Conservation (phyloP, 2,888 invertebrate genomes). For the Rhingia rostrata region DNA sequence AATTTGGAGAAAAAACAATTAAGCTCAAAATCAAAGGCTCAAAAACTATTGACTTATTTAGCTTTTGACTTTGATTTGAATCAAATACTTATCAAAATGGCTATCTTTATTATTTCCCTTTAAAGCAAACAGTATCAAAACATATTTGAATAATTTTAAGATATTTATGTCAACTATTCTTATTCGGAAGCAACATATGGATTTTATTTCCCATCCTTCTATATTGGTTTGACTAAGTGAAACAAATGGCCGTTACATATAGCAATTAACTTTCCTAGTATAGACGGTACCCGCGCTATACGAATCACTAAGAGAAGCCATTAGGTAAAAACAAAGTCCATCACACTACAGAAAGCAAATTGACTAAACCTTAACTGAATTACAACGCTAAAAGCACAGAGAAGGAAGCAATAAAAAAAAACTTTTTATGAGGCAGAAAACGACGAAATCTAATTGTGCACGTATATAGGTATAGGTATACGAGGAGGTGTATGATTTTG, state of each 20-base stretch:
- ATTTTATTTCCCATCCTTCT: background rate
- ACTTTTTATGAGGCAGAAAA: slow-evolving; percentile 64
- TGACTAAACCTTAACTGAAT: slow-evolving; percentile 73
- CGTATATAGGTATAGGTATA: slow-evolving; percentile 51
- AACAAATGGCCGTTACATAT: slow-evolving; percentile 49
- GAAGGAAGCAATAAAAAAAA: slow-evolving; percentile 58
- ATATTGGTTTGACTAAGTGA: slow-evolving; percentile 42
- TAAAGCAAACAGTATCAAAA: too few species aligned
- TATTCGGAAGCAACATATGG: too few species aligned
- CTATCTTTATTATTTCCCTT: too few species aligned
- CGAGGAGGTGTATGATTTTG: slow-evolving; percentile 45
- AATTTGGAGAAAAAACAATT: too few species aligned
- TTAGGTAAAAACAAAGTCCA: slow-evolving; percentile 70
- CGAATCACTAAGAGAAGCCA: slow-evolving; percentile 60
- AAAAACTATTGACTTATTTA: too few species aligned
- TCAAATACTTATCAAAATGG: too few species aligned
- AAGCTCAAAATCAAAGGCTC: too few species aligned
- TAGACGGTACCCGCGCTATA: slow-evolving; percentile 21
- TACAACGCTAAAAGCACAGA: slow-evolving; percentile 70
- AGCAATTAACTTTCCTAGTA: slow-evolving; percentile 38
- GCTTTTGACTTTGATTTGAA: too few species aligned
- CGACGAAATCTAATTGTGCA: slow-evolving; percentile 64
- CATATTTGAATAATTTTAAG: too few species aligned
- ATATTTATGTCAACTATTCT: too few species aligned
- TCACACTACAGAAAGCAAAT: slow-evolving; percentile 68